Evolutionary conservation across 2,797 vertebrate species (phyloP).

Genomic region (Sebastes kiyomatsui): DNA sequence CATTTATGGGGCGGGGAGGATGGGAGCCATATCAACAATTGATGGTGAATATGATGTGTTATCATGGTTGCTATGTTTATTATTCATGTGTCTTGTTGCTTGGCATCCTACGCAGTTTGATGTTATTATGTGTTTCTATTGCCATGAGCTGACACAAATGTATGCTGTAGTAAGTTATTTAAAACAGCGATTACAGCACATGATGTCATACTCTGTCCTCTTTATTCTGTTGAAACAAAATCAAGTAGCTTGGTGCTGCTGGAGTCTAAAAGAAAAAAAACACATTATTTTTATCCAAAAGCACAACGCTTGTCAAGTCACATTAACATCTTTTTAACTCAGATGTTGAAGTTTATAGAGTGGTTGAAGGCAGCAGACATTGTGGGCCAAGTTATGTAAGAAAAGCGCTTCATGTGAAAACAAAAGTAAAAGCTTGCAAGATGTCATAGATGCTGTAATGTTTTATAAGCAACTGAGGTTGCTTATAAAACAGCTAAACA

Average conservation of each 20-base stretch:
- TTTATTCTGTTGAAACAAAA: neutral
- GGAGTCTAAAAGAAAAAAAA: conserved; percentile 1
- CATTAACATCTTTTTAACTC: conserved; percentile 1
- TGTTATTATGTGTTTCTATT: neutral
- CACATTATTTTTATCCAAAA: conserved; percentile 8
- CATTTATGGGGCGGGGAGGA: neutral
- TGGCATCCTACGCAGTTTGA: neutral
- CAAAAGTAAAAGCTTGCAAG: conserved; percentile 1
- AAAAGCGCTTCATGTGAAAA: conserved; percentile 4
- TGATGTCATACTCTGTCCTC: neutral
- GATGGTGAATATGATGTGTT: neutral
- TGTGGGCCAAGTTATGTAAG: neutral
- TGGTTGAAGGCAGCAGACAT: neutral
- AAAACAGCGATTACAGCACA: neutral
- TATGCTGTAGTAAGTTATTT: neutral
- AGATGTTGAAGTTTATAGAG: neutral
- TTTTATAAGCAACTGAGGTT: neutral
- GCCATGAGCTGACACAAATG: neutral
- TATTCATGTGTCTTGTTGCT: neutral
- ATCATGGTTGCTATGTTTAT: neutral
- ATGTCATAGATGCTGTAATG: neutral
- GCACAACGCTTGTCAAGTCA: conserved; percentile 13
- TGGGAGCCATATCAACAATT: neutral
- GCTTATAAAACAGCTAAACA: neutral
- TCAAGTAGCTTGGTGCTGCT: neutral